Base-by-base conservation (phyloP, 2,888 invertebrate genomes). In the Lobophora halterata region DNA sequence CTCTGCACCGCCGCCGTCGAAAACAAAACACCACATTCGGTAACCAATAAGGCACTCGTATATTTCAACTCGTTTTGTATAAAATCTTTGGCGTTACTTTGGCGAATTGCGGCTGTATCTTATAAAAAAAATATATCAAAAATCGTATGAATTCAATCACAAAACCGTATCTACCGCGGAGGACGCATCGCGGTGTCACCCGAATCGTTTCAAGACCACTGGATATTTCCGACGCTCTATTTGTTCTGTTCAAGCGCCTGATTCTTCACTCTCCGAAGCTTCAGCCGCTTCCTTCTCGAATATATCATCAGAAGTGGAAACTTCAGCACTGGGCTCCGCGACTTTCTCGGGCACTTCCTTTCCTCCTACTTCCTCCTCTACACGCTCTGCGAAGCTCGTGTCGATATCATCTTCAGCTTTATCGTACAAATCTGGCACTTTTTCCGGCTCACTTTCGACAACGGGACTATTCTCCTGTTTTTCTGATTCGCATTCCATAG, bases 21-120 rank as follows among this genome's bases (percentile, higher is more conserved):
- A 85, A 68, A 79, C 79, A 85, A n/a, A 85, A 83, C 81, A 80
- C 80, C 77, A 73, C 52, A 61, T 53, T 75, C 67, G 71, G 72
- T 79, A 74, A 83, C 85, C 85, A 86, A 81, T 83, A 87, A 86
- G 86, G 87, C 87, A 86, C 86, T 83, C 79, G 78, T 86, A 85
- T 86, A 86, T 86, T 86, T 81, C 70, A 80, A 69, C 61, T 55
- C 54, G 61, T 57, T 63, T 66, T 76, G 73, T 80, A 77, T 77
- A 70, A 72, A 76, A 64, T 83, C 82, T 86, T 83, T 86, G 85
- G 83, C 80, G 79, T 81, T n/a, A n/a, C n/a, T n/a, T n/a, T n/a
- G n/a, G n/a, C 33, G 38, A 20, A 31, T 7, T 28, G 45, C 48
- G 41, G 45, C 46, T 45, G 41, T 44, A 46, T 33, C n/a, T n/a